These are phyloP conservation scores for Scaptomyza hsui DNA, from an alignment of 1,140 invertebrate species.

Conservation along the genomic window DNA sequence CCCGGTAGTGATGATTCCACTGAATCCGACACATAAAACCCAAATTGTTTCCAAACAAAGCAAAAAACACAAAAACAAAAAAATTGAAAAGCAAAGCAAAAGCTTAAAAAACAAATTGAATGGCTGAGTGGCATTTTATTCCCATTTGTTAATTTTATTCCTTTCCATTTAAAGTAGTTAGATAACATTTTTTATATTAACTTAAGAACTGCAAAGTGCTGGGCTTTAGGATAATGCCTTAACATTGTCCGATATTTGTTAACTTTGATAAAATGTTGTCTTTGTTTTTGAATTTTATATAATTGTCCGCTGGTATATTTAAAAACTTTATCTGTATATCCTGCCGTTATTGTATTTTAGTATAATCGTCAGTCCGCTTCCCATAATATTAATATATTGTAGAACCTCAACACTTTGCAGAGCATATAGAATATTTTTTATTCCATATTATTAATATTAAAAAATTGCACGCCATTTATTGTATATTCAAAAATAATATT, in stretches of 20 bases:
- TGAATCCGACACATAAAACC: conserved; percentile 77
- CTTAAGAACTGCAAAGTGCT: conserved; percentile 25
- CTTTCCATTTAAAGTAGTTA: conserved; percentile 59
- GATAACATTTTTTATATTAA: conserved; percentile 30
- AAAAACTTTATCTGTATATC: background rate
- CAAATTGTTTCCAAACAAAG: conserved; percentile 38
- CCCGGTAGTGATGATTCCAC: conserved; percentile 84
- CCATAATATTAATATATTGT: background rate
- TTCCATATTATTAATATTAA: conserved; percentile 20
- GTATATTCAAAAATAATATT: conserved; percentile 3
- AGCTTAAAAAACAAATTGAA: conserved; percentile 53
- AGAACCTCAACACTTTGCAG: conserved; percentile 4
- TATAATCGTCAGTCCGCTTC: conserved; percentile 8
- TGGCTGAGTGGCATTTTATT: conserved; percentile 77
- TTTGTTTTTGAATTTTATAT: background rate
- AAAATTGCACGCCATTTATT: conserved; percentile 31
- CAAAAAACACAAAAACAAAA: conserved; percentile 33
- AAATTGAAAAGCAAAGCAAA: conserved; percentile 37
- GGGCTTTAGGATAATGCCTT: background rate
- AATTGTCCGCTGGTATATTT: background rate
- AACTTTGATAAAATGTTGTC: background rate
- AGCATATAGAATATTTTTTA: conserved; percentile 14
- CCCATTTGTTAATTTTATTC: conserved; percentile 58
- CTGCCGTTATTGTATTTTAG: background rate
- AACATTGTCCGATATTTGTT: conserved; percentile 16